phyloP scores from a whole-genome alignment of 2,888 invertebrate genomes.

The Pachydiplax longipennis region DNA sequence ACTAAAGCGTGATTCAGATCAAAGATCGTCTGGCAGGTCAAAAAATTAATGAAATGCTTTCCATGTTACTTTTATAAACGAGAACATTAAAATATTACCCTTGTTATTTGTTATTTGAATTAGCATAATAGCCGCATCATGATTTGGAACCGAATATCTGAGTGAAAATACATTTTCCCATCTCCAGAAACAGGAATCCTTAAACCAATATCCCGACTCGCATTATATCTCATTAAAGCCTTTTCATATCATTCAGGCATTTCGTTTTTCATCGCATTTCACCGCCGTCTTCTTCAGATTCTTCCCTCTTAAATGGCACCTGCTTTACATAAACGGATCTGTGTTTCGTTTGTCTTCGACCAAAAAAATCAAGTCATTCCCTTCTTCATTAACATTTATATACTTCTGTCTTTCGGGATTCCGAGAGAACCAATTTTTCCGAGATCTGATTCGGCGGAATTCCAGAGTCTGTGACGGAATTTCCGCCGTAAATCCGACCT shows the following conservation, averaged over 20 bases:
- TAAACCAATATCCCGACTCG: too few species aligned
- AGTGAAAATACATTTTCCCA: too few species aligned
- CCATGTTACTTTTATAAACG: too few species aligned
- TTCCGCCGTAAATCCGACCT: neutral
- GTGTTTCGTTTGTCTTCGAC: neutral
- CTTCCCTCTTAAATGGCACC: neutral
- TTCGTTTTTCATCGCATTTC: neutral
- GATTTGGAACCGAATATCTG: too few species aligned
- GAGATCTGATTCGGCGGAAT: neutral
- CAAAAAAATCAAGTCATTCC: neutral
- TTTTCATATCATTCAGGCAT: neutral
- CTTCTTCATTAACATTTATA: neutral
- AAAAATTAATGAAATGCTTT: too few species aligned
- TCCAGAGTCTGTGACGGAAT: neutral
- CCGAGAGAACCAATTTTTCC: neutral
- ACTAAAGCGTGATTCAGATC: too few species aligned
- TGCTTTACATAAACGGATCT: neutral
- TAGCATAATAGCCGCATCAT: too few species aligned
- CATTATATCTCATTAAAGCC: too few species aligned
- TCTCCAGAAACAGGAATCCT: too few species aligned
- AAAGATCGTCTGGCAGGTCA: too few species aligned
- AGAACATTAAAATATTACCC: too few species aligned
- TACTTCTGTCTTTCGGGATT: neutral
- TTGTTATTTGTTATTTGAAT: too few species aligned
- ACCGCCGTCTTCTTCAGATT: neutral